Evolutionary conservation across 2,888 invertebrate species (phyloP).

Genomic region (Lasioglossum villosulum): DNA sequence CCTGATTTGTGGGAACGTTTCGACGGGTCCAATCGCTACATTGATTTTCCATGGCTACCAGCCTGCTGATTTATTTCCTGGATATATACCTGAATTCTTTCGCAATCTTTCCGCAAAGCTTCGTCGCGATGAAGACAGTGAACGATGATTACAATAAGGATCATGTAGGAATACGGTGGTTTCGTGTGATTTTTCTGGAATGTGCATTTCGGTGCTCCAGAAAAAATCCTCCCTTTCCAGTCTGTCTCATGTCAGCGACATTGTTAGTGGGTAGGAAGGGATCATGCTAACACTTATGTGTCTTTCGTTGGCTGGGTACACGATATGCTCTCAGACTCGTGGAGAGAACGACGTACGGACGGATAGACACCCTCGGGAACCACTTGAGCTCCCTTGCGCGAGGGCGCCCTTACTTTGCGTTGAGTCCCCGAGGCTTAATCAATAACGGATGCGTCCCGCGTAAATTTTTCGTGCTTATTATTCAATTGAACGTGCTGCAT

Average conservation of each 20-base stretch:
- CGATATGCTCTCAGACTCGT: slow-evolving; percentile 76
- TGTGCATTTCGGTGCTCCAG: slow-evolving; percentile 53
- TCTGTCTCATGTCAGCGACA: slow-evolving; percentile 62
- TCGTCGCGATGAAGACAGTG: background rate
- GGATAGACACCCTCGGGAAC: slow-evolving; percentile 79
- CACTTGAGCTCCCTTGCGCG: slow-evolving; percentile 72
- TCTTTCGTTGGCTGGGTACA: slow-evolving; percentile 73
- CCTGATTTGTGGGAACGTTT: slow-evolving; percentile 1
- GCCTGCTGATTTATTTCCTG: background rate
- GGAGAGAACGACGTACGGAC: slow-evolving; percentile 76
- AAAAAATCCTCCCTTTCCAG: slow-evolving; percentile 55
- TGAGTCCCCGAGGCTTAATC: slow-evolving; percentile 75
- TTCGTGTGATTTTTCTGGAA: slow-evolving; percentile 25
- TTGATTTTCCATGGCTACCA: background rate
- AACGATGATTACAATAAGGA: background rate
- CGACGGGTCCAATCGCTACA: background rate
- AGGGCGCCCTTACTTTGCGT: slow-evolving; percentile 70
- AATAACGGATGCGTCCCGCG: slow-evolving; percentile 74
- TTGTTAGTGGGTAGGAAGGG: slow-evolving; percentile 63
- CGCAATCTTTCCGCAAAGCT: background rate
- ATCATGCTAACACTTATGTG: slow-evolving; percentile 71
- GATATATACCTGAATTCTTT: background rate
- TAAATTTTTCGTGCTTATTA: slow-evolving; percentile 75
- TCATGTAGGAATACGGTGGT: background rate
- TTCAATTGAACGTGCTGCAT: slow-evolving; percentile 61